Evolutionary conservation across 2,888 invertebrate species (phyloP).

Genomic region (Dolomedes plantarius): DNA sequence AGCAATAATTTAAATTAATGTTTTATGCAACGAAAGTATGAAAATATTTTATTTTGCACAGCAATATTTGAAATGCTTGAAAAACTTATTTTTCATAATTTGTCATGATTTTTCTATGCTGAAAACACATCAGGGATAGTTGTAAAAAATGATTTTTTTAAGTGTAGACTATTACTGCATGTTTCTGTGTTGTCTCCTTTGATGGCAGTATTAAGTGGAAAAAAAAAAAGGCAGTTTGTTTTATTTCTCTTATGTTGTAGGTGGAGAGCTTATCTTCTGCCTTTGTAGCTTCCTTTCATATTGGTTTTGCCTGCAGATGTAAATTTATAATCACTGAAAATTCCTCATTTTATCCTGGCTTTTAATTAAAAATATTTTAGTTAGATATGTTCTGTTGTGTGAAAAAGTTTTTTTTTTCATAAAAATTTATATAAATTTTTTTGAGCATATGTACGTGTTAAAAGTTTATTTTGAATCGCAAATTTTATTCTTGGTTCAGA

Average conservation of each 20-base stretch:
- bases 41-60: slow-evolving; percentile 17
- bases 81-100: neutral
- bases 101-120: neutral
- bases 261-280: slow-evolving; percentile 19
- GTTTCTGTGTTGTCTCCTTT: slow-evolving; percentile 27
- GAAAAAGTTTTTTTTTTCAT: too few species aligned
- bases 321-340: neutral
- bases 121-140: slow-evolving; percentile 1
- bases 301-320: neutral
- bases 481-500: too few species aligned
- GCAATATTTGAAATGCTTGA: slow-evolving; percentile 1
- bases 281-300: slow-evolving; percentile 18
- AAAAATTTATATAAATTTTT: too few species aligned
- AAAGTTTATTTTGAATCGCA: too few species aligned
- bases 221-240: slow-evolving; percentile 29
- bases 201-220: slow-evolving; percentile 48
- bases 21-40: slow-evolving; percentile 54
- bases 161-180: neutral
- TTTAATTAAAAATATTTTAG: neutral
- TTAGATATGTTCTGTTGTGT: too few species aligned
- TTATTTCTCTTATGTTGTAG: slow-evolving; percentile 41
- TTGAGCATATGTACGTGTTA: too few species aligned
- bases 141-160: neutral
- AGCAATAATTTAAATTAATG: slow-evolving; percentile 53
- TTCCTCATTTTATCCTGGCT: neutral